These are phyloP conservation scores for Magallana gigas DNA, from an alignment of 1,140 invertebrate genomes.

Conservation along the genomic window DNA sequence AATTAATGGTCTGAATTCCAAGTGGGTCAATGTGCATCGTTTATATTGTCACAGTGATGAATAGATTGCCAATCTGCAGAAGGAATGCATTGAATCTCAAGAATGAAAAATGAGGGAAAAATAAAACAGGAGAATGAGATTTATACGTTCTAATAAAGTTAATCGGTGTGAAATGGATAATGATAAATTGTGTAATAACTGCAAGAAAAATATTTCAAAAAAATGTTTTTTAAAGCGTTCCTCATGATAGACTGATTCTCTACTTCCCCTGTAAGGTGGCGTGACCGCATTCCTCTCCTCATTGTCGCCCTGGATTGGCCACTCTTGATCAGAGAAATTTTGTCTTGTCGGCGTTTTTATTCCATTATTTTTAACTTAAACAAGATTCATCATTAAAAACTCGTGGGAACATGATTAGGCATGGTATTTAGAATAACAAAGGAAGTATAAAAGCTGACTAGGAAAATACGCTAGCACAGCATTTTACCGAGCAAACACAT, in stretches of 20 bases:
- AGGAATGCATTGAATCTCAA: background rate
- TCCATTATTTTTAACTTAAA: no score
- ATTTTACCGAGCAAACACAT: no score
- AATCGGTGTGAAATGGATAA: background rate
- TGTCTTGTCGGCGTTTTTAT: no score
- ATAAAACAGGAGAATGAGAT: background rate
- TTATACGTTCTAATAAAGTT: background rate
- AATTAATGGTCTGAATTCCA: background rate
- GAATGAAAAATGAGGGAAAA: background rate
- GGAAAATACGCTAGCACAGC: no score
- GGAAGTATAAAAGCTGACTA: no score
- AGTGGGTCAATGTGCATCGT: background rate
- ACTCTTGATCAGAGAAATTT: background rate
- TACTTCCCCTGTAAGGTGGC: background rate
- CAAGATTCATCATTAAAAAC: no score
- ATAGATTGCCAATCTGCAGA: background rate
- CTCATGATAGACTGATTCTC: background rate
- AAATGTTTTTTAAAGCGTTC: background rate
- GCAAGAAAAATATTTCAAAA: background rate
- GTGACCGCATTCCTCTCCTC: background rate
- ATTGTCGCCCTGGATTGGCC: background rate
- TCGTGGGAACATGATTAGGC: no score
- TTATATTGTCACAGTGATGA: background rate
- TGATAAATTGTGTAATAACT: background rate
- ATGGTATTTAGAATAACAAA: no score